phyloP scores from a whole-genome alignment of 2,797 vertebrate species.

The Peromyscus melanophrys region DNA sequence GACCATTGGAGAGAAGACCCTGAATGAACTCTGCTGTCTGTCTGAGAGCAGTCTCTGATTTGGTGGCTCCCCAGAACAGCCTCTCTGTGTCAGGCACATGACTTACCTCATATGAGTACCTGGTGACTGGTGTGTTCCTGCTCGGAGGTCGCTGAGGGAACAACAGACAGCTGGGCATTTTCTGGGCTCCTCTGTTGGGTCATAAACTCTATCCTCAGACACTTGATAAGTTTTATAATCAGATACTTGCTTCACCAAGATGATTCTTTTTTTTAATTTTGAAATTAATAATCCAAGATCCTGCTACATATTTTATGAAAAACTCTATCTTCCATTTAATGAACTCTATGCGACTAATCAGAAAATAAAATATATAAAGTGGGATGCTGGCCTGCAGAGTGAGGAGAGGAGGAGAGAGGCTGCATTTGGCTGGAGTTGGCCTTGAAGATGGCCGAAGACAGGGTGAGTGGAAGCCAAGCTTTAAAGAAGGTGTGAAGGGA shows the following conservation, averaged over 20 bases:
- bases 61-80: not conserved
- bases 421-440: rapidly evolving
- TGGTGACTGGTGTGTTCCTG: not conserved
- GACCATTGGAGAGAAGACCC: not conserved
- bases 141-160: rapidly evolving
- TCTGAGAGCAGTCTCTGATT: not conserved
- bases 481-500: too few species aligned
- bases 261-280: constrained; percentile 69
- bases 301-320: constrained; percentile 70
- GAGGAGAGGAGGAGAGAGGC: not conserved
- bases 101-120: rapidly evolving
- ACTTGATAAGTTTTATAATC: constrained; percentile 54
- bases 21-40: too few species aligned
- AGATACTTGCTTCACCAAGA: constrained; percentile 25
- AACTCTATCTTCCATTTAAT: constrained; percentile 66
- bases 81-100: too few species aligned
- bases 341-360: constrained; percentile 29
- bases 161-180: rapidly evolving
- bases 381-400: not conserved
- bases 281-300: constrained; percentile 78
- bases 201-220: not conserved
- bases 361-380: constrained; percentile 63
- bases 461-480: not conserved
- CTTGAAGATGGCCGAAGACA: rapidly evolving
- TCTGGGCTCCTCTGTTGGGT: not conserved